Evolutionary conservation across 2,797 vertebrate species (phyloP), one percentile per base, ranked within the genome.

Genomic region (Steatocranus sp.): DNA sequence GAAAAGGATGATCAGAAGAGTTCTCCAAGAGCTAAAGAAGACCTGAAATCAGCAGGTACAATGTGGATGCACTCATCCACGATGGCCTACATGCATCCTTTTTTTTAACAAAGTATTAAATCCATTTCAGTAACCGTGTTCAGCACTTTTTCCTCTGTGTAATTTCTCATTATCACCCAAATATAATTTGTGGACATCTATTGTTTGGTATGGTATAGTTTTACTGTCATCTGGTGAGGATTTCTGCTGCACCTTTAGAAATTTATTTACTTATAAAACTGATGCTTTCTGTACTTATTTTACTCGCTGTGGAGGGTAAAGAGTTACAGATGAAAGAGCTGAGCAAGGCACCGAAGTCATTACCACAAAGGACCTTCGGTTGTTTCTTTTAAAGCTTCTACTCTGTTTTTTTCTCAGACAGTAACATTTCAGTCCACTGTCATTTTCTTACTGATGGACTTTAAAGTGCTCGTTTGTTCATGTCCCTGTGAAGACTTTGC

Each of bases 301-400:
- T 11, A 34, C 6, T 11, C 0, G 1, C 56, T 34, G 56, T n/a
- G 56, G 76, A 78, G 81, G 78, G 70, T 83, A 53, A 82, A 82
- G 81, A 88, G 78, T 77, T 90, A 86, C 80, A 81, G 73, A 76
- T 81, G 23, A 78, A 79, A 66, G 46, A 50, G 79, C 30, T 87
- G 89, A 95, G 84, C 79, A 96, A 96, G 95, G 95, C 95, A 95
- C 94, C 87, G 86, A 88, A 93, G 86, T 88, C 81, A 78, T 75
- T 36, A 66, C 48, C 50, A 83, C 25, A 78, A 91, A 77, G 78
- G 83, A 61, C 61, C 56, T 61, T 79, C 61, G 75, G 68, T 70
- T 84, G 54, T 76, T 83, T 86, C 76, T 46, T 68, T 94, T 87
- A 87, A 88, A 70, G 56, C 56, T 61, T 34, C 18, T 0, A 61